phyloP scores from a whole-genome alignment of 2,888 invertebrate genomes.

The Brachypalpus laphriformis region DNA sequence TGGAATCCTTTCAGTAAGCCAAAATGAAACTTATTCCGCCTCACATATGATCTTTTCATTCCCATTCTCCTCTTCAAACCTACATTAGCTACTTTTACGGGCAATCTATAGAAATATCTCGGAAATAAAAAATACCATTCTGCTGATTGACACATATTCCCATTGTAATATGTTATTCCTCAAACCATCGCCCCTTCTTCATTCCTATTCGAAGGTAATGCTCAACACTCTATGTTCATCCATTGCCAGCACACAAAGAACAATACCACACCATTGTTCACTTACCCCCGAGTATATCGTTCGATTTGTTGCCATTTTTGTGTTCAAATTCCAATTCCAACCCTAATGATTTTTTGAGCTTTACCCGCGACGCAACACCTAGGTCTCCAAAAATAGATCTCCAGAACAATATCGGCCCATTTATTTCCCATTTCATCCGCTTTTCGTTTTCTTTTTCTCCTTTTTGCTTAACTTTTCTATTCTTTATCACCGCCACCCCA shows the following conservation, averaged over 20 bases:
- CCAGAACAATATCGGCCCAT: background rate
- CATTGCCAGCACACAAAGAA: no score
- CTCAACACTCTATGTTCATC: no score
- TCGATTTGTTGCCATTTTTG: background rate
- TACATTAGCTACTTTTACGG: background rate
- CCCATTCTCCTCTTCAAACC: background rate
- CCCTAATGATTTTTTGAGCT: constrained; percentile 16
- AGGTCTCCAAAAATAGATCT: background rate
- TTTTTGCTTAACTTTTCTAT: background rate
- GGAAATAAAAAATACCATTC: background rate
- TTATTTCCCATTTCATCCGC: background rate
- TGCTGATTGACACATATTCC: constrained; percentile 6
- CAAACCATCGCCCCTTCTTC: background rate
- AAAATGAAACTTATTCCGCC: background rate
- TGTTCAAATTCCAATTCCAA: background rate
- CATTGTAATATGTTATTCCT: background rate
- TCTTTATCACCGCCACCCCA: background rate
- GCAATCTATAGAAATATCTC: background rate
- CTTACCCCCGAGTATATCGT: background rate
- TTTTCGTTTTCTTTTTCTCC: background rate
- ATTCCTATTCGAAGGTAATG: background rate
- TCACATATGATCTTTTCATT: background rate
- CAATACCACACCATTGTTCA: background rate
- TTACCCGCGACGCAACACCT: background rate
- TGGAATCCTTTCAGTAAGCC: background rate